Evolutionary conservation across 2,888 invertebrate genomes (phyloP), one percentile per base, ranked within the genome.

Genomic region (Plemyria rubiginata): DNA sequence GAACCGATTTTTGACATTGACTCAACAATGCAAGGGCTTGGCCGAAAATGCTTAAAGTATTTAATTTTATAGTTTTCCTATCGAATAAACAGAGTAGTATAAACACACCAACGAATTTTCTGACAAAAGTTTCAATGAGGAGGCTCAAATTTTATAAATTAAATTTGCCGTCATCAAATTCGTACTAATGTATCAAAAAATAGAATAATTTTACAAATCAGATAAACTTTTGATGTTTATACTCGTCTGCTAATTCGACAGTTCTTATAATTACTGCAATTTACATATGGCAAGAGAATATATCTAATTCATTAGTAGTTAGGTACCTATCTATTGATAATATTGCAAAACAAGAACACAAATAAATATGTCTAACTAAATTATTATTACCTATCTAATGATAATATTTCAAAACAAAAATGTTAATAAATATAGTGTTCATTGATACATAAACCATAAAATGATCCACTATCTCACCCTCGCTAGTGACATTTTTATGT

Each of bases 1-100:
- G 65, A 72, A 76, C 73, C 72, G 67, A n/a, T 66, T 60, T 65
- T 60, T 54, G 60, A 71, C 73, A 67, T 61, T 57, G 65, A 49
- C 54, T 51, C 29, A 59, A 63, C 67, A 68, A 74, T 60, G 70
- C 60, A 65, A 57, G 70, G 75, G 77, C 77, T 77, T 77, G 75
- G 76, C 78, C 75, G 70, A 77, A 76, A 73, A 62, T 60, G 54
- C 71, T 75, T 74, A 73, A 11, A 58, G 45, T 58, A 57, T 8
- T 55, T 65, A 65, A 22, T 54, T 56, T 60, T 58, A 52, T 55
- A 22, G 40, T 52, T 59, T 48, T 57, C 38, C 48, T 51, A 54
- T 59, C 53, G 40, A 65, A 63, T 60, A 60, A 63, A 56, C 41
- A 60, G 49, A 45, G 13, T 40, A 49, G 15, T 5, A 36, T 9